Evolutionary conservation across 2,888 invertebrate genomes (phyloP), one percentile per base, ranked within the genome.

Genomic region (Dicyrtoma fusca): DNA sequence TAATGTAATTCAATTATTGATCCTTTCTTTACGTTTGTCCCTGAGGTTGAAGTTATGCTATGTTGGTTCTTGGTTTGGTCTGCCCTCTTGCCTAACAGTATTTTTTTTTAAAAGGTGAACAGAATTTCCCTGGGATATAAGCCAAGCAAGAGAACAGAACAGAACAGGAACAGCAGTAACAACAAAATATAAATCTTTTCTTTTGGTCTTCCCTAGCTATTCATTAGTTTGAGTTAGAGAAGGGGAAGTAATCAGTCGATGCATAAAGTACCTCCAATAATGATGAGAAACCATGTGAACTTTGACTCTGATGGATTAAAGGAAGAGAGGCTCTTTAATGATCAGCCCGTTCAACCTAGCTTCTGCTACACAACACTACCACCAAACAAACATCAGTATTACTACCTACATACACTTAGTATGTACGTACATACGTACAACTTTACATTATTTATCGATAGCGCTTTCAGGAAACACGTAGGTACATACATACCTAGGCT

Each of bases 231-330:
- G 49, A 49, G 49, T 49, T 49, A 17, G 49, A 21, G 57, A 25
- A 21, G 57, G 57, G 57, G 25, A 25, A 57, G 57, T 57, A 57
- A 57, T 57, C 57, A 57, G 26, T 5, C 3, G 57, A 57, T 57
- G 57, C 57, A 57, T 57, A 57, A 57, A 57, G 57, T 57, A 57
- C 34, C 34, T 34, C 8, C 57, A 57, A 57, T 57, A 57, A 57
- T 57, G 57, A 57, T 57, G 57, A 57, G 57, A 23, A 25, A 57
- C 26, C 25, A 57, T 53, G 25, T 57, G 57, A 57, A 57, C 57
- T 57, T 57, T 57, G 57, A 57, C 57, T 57, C 57, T 57, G 57
- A 57, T 57, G 57, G 57, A 57, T 57, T 57, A 57, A 25, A 57
- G 57, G 57, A 57, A 26, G 57, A 57, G 57, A 57, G 57, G 25